A percentile compares a stretch with the other conserved stretches of the same genome.
Conservation (phyloP, 2,113 vertebrate genomes). For the Echinops telfairi region DNA sequence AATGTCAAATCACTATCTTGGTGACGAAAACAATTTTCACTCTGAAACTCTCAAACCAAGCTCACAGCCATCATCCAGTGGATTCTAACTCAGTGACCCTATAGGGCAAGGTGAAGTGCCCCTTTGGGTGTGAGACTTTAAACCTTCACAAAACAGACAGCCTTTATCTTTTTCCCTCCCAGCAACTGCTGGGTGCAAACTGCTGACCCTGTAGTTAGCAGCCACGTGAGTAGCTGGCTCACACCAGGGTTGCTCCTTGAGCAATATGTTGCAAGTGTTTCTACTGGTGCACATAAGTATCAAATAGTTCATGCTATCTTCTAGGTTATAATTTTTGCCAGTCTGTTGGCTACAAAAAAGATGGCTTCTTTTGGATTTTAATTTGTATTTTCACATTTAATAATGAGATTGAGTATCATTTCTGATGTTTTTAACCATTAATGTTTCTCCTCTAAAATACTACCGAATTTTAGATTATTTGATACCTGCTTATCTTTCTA, state of each 20-base stretch:
- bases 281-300: neutral
- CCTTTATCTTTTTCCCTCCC: too few relatives aligned
- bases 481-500: slow-evolving; percentile 51
- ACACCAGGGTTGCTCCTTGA: neutral
- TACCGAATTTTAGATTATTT: slow-evolving; percentile 49
- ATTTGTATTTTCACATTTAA: slow-evolving; percentile 37
- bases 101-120: too few relatives aligned
- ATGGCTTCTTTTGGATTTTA: neutral
- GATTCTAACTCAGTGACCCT: too few relatives aligned
- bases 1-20: too few relatives aligned
- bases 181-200: too few relatives aligned
- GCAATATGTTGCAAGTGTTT: neutral
- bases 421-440: slow-evolving; percentile 36
- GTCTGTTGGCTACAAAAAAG: neutral
- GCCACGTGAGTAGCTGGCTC: neutral
- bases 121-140: too few relatives aligned
- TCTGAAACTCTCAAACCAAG: too few relatives aligned
- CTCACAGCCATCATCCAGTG: too few relatives aligned
- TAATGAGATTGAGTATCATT: neutral
- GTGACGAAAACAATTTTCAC: neutral
- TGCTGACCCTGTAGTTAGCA: too few relatives aligned
- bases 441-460: neutral
- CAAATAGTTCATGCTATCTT: neutral
- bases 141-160: too few relatives aligned
- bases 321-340: neutral